Evolutionary conservation across 2,888 invertebrate species (phyloP), one percentile per base, ranked within the genome.

Genomic region (Lypha dubia): DNA sequence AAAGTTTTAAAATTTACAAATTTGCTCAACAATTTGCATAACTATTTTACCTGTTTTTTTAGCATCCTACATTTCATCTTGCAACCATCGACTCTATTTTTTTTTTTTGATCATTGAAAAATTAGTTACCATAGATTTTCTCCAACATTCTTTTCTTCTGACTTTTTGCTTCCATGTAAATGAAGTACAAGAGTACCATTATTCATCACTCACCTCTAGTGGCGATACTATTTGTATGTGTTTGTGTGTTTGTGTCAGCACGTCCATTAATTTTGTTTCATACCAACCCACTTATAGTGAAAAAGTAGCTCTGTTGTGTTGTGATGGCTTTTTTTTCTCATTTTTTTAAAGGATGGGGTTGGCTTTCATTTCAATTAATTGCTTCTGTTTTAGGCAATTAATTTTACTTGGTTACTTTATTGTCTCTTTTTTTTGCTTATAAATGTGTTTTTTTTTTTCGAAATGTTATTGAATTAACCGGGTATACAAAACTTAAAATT

Each of bases 351-450:
- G 15, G 35, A 63, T 24, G 44, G 71, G 79, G 67, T 82, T 76
- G 74, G 63, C 79, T 73, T 80, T 81, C 74, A 70, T 79, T 85
- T 85, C 68, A 86, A 86, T 86, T 86, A 86, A 86, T 85, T 79
- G 84, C 70, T 85, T 85, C 70, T 65, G 77, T 79, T 86, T 86
- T 85, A 79, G 83, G 85, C 86, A 86, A 85, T 86, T 84, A 83
- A 86, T 86, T 85, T 32, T 70, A n/a, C 46, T 73, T 73, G 67
- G 62, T 49, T 44, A 62, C 20, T 75, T 62, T 71, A 4, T 83
- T 35, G 17, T 44, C 46, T 53, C 5, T 4, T 41, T 35, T 75
- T 51, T 44, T 74, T 41, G 11, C 1, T 9, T 35, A n/a, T n/a
- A n/a, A n/a, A n/a, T n/a, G n/a, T n/a, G n/a, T n/a, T 28, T 4